Evolutionary conservation across 2,888 invertebrate genomes (phyloP).

Genomic region (Limnephilus auricula): DNA sequence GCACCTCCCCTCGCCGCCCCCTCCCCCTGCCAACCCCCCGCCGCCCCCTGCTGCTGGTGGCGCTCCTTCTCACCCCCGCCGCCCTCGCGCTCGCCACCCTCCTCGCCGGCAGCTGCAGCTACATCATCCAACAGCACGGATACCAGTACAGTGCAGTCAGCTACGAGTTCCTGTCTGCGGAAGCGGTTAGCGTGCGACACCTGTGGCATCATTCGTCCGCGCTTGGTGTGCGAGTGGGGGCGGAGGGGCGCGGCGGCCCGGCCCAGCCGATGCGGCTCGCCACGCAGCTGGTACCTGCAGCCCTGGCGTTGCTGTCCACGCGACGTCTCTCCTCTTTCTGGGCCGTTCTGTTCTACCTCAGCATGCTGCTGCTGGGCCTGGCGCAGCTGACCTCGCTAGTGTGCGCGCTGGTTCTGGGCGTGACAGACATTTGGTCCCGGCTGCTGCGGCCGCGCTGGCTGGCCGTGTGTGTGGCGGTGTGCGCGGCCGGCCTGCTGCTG

Average conservation of each 20-base stretch:
- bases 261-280: conserved; percentile 90
- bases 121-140: conserved; percentile 85
- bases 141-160: conserved; percentile 89
- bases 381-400: conserved; percentile 87
- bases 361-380: conserved; percentile 90
- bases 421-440: not conserved
- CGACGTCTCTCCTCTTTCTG: conserved; percentile 89
- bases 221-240: conserved; percentile 82
- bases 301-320: conserved; percentile 81
- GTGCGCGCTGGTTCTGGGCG: conserved; percentile 33
- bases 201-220: conserved; percentile 85
- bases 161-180: conserved; percentile 75
- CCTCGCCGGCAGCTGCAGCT: conserved; percentile 89
- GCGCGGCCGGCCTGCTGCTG: conserved; percentile 78
- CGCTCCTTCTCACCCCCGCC: conserved; percentile 84
- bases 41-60: conserved; percentile 79
- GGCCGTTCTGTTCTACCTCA: conserved; percentile 91
- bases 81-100: conserved; percentile 87
- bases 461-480: conserved; percentile 91
- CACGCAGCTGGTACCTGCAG: conserved; percentile 94
- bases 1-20: not conserved
- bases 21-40: not conserved
- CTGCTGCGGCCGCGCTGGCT: conserved; percentile 71
- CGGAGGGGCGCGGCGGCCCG: conserved; percentile 75
- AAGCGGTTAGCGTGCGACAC: conserved; percentile 74